These are phyloP conservation scores for Ovis canadensis DNA, from an alignment of 2,113 vertebrate species.

Conservation along the genomic window DNA sequence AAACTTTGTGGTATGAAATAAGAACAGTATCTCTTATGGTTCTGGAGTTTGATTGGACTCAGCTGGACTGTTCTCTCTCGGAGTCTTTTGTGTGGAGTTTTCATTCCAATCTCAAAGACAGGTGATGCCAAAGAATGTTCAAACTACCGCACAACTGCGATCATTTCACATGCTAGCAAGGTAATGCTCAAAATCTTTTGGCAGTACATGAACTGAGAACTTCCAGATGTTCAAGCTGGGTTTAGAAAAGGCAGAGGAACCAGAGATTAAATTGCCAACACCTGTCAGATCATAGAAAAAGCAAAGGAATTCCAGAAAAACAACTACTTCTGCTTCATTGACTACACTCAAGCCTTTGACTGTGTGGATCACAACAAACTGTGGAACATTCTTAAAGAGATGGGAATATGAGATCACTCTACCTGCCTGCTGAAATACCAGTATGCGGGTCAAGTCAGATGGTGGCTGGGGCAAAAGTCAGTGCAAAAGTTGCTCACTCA, in stretches of 20 bases:
- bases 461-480: neutral
- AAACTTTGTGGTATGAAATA: neutral
- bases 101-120: neutral
- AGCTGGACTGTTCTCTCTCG: neutral
- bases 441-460: neutral
- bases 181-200: neutral
- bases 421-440: neutral
- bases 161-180: neutral
- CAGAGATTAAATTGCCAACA: neutral
- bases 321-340: neutral
- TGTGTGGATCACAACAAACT: neutral
- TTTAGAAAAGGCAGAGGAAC: neutral
- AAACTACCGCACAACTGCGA: accelerated
- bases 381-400: neutral
- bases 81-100: neutral
- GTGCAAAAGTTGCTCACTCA: too few species aligned
- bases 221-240: neutral
- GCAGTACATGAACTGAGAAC: neutral
- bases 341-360: neutral
- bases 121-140: neutral
- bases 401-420: neutral
- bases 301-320: neutral
- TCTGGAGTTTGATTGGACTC: neutral
- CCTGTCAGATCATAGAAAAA: neutral
- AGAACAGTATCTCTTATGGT: neutral